Conservation (phyloP, 2,888 invertebrate species). For the Formica aserva region DNA sequence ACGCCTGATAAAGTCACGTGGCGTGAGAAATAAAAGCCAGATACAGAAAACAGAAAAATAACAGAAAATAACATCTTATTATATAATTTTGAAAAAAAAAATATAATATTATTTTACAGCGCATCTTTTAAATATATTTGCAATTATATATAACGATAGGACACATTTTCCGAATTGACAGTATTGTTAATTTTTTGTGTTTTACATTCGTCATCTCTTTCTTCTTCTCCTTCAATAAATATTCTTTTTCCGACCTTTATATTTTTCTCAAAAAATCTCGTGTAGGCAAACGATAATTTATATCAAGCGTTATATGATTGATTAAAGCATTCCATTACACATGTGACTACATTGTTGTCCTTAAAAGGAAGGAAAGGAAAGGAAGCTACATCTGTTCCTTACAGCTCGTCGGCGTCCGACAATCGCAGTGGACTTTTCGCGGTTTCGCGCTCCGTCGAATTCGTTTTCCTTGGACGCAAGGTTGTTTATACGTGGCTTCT, state of each 20-base stretch:
- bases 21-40: not conserved
- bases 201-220: not conserved
- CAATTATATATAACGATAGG: not conserved
- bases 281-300: not conserved
- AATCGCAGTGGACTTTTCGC: slow-evolving; percentile 24
- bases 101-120: not conserved
- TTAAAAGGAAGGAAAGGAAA: not conserved
- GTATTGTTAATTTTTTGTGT: not conserved
- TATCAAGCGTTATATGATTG: not conserved
- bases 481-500: slow-evolving; percentile 12
- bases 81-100: not conserved
- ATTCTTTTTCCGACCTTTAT: not conserved
- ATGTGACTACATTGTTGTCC: not conserved
- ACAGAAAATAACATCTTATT: not conserved
- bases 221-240: not conserved
- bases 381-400: not conserved
- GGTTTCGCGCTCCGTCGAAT: slow-evolving; percentile 34
- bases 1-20: not conserved
- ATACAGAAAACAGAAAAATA: not conserved
- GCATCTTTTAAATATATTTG: not conserved
- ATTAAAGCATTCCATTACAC: not conserved
- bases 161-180: not conserved
- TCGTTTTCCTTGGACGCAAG: slow-evolving; percentile 18
- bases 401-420: slow-evolving; percentile 13
- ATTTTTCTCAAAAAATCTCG: not conserved